Percentiles rank a stretch among this genome's conserved stretches.
These are phyloP conservation scores for Lanistes nyassanus DNA, from an alignment of 1,140 invertebrate species.

Conservation along the genomic window DNA sequence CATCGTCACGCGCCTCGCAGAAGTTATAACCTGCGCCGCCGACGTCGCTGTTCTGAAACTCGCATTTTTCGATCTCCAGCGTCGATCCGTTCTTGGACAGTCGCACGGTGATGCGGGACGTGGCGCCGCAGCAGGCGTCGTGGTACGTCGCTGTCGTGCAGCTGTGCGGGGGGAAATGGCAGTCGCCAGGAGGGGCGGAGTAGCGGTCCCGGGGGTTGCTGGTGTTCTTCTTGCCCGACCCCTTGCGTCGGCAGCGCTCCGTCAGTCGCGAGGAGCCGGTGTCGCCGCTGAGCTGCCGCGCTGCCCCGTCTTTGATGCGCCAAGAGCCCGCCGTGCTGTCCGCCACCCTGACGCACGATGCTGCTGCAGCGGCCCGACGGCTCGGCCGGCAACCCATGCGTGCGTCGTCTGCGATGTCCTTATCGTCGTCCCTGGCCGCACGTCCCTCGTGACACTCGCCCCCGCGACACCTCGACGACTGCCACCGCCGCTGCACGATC, in stretches of 20 bases:
- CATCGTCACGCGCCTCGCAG: no score
- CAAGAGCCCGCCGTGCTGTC: conserved; percentile 10
- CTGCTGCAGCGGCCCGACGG: conserved; percentile 21
- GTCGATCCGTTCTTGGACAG: conserved; percentile 32
- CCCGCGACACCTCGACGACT: conserved; percentile 4
- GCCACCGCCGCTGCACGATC: not conserved
- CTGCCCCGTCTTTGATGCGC: not conserved
- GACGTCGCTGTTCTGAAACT: conserved; percentile 4
- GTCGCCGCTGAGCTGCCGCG: not conserved
- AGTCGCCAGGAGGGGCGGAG: conserved; percentile 16
- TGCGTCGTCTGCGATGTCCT: not conserved
- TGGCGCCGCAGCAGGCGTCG: conserved; percentile 11
- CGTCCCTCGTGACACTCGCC: not conserved
- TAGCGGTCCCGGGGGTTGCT: conserved; percentile 16
- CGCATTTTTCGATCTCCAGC: conserved; percentile 31
- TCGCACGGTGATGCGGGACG: conserved; percentile 26
- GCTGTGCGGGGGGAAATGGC: conserved; percentile 27
- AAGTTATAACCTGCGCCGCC: no score
- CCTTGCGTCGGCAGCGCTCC: conserved; percentile 12
- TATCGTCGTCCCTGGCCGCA: no score
- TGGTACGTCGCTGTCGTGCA: conserved; percentile 27
- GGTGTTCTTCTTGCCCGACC: not conserved
- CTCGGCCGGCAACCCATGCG: conserved; percentile 20
- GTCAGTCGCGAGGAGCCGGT: not conserved
- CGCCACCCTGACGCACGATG: conserved; percentile 9